A percentile compares a stretch with the other conserved stretches of the same genome.
Evolutionary conservation across 2,113 vertebrate species (phyloP).

Genomic region (Lepus americanus): DNA sequence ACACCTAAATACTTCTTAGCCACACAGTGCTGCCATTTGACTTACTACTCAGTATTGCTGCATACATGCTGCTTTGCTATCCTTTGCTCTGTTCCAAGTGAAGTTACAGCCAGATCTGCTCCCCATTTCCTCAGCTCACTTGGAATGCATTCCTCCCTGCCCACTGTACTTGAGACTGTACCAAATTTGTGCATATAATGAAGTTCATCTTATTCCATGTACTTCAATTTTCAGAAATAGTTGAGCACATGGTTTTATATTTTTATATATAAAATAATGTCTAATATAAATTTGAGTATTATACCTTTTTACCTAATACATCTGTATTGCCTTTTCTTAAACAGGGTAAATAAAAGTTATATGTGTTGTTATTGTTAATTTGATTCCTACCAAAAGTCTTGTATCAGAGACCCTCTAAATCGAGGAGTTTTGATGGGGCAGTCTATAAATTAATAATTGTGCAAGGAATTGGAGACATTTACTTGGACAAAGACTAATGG

Average conservation of each 20-base stretch:
- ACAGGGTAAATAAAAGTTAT: background rate
- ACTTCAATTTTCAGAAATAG: background rate
- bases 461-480: background rate
- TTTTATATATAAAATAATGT: background rate
- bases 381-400: background rate
- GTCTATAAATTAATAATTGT: slow-evolving; percentile 16
- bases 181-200: background rate
- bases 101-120: background rate
- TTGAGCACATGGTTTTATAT: background rate
- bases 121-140: background rate
- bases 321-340: background rate
- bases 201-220: background rate
- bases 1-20: no score
- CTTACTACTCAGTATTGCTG: background rate
- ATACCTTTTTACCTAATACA: background rate
- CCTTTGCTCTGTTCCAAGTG: background rate
- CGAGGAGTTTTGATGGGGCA: background rate
- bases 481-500: background rate
- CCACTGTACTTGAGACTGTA: background rate
- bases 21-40: no score
- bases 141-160: background rate
- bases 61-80: accelerated
- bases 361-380: background rate
- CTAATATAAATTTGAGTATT: background rate
- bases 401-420: background rate